Percentiles rank a stretch among this genome's conserved stretches.
Evolutionary conservation across 2,113 vertebrate species (phyloP).

Genomic region (Lipophrys pholis): DNA sequence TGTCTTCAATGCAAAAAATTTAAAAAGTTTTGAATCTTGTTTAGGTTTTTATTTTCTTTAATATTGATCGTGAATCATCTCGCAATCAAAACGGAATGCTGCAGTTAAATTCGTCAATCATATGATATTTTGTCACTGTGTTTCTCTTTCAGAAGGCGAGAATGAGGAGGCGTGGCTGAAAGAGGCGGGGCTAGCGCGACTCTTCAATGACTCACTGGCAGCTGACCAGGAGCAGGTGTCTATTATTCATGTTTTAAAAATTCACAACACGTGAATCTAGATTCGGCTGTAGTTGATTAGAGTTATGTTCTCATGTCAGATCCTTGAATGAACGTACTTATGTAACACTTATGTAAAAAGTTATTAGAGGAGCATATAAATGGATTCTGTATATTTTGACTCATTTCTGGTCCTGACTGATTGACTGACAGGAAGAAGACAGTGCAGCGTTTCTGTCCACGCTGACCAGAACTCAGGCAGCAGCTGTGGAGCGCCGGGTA

Average conservation of each 20-base stretch:
- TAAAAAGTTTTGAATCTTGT: not conserved
- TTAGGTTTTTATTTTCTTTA: not conserved
- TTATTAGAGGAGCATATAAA: too few species aligned
- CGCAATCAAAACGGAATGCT: not conserved
- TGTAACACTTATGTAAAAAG: too few species aligned
- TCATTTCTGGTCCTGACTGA: not conserved
- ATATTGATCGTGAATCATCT: not conserved
- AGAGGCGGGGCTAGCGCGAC: conserved; percentile 91
- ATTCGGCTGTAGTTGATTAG: conserved; percentile 14
- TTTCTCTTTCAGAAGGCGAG: conserved; percentile 88
- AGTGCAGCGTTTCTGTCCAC: conserved; percentile 90
- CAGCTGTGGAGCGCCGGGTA: conserved; percentile 91
- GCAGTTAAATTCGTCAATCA: too few species aligned
- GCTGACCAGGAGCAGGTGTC: conserved; percentile 81
- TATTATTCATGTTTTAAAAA: not conserved
- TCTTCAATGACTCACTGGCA: conserved; percentile 85
- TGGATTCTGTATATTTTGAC: too few species aligned
- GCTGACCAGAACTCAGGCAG: conserved; percentile 90
- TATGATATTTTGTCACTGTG: too few species aligned
- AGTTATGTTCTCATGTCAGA: not conserved
- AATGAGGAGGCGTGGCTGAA: conserved; percentile 96
- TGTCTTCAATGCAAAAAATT: too few species aligned
- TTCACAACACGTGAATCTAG: not conserved
- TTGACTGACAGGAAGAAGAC: conserved; percentile 81
- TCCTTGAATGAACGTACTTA: not conserved